Percentiles rank a stretch among this genome's conserved stretches.
Conservation (phyloP, 92 coral and sea anemone species). For the Siderastrea radians region DNA sequence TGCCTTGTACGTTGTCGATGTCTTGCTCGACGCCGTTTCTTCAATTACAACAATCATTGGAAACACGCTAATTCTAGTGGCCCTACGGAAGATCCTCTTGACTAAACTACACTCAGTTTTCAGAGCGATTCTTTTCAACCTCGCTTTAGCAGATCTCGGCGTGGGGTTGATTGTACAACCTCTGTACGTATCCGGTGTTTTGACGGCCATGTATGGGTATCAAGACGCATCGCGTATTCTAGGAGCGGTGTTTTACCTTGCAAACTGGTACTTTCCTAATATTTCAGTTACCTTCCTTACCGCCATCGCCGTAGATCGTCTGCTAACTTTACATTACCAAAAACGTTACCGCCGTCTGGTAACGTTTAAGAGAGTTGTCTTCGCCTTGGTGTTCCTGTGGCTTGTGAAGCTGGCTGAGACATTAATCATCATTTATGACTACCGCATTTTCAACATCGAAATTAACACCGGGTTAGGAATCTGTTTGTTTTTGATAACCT, state of each 20-base stretch:
- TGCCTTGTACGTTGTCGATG: slow-evolving; percentile 11
- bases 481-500: background rate
- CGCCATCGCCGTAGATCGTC: slow-evolving; percentile 34
- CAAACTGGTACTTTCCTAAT: slow-evolving; percentile 13
- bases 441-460: slow-evolving; percentile 1
- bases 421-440: slow-evolving; percentile 10
- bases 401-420: background rate
- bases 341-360: slow-evolving; percentile 2
- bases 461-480: background rate
- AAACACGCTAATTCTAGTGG: slow-evolving; percentile 17
- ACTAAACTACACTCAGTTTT: slow-evolving; percentile 21
- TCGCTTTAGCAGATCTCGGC: slow-evolving; percentile 28
- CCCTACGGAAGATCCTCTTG: slow-evolving; percentile 13
- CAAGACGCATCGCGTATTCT: slow-evolving; percentile 12
- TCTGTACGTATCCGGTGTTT: slow-evolving; percentile 11
- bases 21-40: background rate
- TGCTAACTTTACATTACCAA: slow-evolving; percentile 9
- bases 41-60: slow-evolving; percentile 1
- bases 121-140: slow-evolving; percentile 22
- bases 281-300: slow-evolving; percentile 15
- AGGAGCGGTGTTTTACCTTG: slow-evolving; percentile 7
- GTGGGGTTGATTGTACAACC: slow-evolving; percentile 36
- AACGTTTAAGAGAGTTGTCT: background rate
- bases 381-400: slow-evolving; percentile 1
- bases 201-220: slow-evolving; percentile 8